Base-by-base conservation (phyloP, 2,797 vertebrate genomes). In the Microchirus variegatus region DNA sequence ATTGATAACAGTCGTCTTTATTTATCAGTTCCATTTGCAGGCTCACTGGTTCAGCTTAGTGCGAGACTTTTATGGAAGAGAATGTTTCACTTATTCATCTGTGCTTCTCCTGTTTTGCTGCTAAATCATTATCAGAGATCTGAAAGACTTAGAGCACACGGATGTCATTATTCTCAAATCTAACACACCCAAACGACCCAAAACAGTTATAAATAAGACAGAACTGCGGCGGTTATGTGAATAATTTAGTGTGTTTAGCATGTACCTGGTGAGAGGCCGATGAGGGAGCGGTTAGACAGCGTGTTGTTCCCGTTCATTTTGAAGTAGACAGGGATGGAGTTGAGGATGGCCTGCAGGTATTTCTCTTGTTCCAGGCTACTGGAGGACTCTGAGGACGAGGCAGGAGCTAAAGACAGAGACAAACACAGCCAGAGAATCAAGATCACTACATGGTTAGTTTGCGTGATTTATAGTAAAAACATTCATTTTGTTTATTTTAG, bases 351-450 rank as follows among this genome's bases (percentile, higher is more conserved):
- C 79, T 97, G 97, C 11, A 99, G 93, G 83, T 99, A 99, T 64
- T 99, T 99, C 65, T 99, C 98, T 79, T 99, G 98, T 80, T 99
- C 98, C 70, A 99, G 95, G 78, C 96, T 98, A 88, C 96, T 99
- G 78, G 96, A 99, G 1, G 94, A 96, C 72, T 99, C 98, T 8
- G 98, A 94, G 38, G 95, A 96, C 0, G 94, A 94, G 67, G 94
- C 85, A 18, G 96, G 95, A 75, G 91, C 96, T 98, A 72, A 31
- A 38, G 48, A 31, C 14, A 75, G 1, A 81, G 64, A 18, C 9
- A 42, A 42, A 67, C 10, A 72, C 2, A 40, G 12, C 59, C 1
- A 58, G 19, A 64, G 9, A 26, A 69, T 31, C n/a, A 50, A 2
- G 15, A 31, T 13, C 13, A 15, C 22, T 19, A 31, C 12, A 3